Percentiles rank a stretch among this genome's conserved stretches.
Evolutionary conservation across 2,888 invertebrate species (phyloP).

Genomic region (Chrysolina oricalcia): DNA sequence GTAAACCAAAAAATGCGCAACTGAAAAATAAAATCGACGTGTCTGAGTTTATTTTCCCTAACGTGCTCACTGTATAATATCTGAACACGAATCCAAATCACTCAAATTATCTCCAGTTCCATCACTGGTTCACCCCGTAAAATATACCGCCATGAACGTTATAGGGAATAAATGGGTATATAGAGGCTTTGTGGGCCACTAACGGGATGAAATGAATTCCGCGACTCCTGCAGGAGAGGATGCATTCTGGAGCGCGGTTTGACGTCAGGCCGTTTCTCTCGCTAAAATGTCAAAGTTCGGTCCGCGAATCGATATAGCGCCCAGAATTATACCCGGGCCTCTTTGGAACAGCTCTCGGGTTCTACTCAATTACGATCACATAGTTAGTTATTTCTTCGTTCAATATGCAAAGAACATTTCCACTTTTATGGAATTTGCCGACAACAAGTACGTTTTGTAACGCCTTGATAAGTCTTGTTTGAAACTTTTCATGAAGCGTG

Average conservation of each 20-base stretch:
- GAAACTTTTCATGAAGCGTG: too few relatives aligned
- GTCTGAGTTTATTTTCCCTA: too few relatives aligned
- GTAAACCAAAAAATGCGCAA: too few relatives aligned
- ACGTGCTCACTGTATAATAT: too few relatives aligned
- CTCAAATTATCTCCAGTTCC: background rate
- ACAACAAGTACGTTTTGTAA: background rate
- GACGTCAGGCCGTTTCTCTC: conserved; percentile 48
- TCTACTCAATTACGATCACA: conserved; percentile 5
- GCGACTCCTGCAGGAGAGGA: conserved; percentile 25
- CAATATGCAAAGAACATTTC: background rate
- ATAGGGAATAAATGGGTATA: background rate
- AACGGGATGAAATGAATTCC: conserved; percentile 14
- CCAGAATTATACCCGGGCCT: conserved; percentile 57
- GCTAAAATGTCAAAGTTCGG: conserved; percentile 63
- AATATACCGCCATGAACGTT: background rate
- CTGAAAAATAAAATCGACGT: too few relatives aligned
- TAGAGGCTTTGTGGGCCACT: conserved; percentile 5
- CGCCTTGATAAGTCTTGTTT: too few relatives aligned
- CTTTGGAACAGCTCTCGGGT: conserved; percentile 24
- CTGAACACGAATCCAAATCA: too few relatives aligned
- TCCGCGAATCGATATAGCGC: conserved; percentile 61
- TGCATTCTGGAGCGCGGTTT: conserved; percentile 37
- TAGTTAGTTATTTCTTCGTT: conserved; percentile 9
- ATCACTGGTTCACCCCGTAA: background rate
- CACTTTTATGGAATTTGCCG: conserved; percentile 1